Conservation (phyloP, 2,113 vertebrate species). For the Narcine bancroftii region DNA sequence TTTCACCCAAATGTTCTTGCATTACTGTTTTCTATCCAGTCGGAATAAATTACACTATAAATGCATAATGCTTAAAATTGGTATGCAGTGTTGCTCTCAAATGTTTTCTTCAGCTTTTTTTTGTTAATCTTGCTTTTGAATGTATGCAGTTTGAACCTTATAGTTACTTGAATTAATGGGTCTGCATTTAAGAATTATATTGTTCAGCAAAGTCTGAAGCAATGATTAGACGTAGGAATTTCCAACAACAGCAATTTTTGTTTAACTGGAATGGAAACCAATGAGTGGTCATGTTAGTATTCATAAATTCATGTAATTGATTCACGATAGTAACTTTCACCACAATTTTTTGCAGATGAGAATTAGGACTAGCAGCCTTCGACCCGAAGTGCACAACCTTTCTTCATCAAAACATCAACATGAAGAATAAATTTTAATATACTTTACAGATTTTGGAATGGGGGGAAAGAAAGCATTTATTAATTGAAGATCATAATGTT, state of each 20-base stretch:
- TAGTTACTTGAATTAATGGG: not conserved
- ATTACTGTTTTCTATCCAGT: not conserved
- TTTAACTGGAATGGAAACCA: conserved; percentile 18
- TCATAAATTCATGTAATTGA: not conserved
- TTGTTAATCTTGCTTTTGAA: not conserved
- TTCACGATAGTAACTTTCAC: conserved; percentile 37
- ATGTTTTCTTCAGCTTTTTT: not conserved
- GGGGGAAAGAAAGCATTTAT: conserved; percentile 1
- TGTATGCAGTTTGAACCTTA: not conserved
- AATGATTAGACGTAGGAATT: not conserved
- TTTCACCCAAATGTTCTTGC: not conserved
- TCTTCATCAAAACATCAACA: conserved; percentile 50
- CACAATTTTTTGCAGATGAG: conserved; percentile 61
- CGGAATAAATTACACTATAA: not conserved
- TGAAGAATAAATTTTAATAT: conserved; percentile 41
- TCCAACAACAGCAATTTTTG: not conserved
- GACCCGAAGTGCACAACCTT: conserved; percentile 44
- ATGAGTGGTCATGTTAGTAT: conserved; percentile 4
- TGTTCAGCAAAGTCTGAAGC: not conserved
- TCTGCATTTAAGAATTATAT: not conserved
- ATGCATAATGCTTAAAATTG: not conserved
- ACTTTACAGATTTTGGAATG: conserved; percentile 14
- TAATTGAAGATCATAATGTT: not conserved
- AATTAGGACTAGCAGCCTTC: conserved; percentile 50
- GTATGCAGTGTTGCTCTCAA: not conserved